A percentile compares a stretch with the other conserved stretches of the same genome.
Conservation (phyloP, 2,888 invertebrate species). For the Invenusta paracnida region DNA sequence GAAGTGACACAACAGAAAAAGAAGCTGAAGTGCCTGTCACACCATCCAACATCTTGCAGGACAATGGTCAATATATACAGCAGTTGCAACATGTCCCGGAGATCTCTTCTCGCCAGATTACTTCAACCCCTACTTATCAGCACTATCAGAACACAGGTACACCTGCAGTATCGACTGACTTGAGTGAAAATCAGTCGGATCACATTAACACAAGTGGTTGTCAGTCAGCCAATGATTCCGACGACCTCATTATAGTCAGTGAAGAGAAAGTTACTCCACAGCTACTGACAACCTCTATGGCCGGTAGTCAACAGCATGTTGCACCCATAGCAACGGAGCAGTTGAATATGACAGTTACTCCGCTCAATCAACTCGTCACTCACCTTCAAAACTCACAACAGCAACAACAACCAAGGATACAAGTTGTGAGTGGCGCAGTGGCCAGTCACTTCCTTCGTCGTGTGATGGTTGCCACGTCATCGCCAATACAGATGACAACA, state of each 20-base stretch:
- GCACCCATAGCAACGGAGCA: neutral
- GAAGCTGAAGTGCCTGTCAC: no score
- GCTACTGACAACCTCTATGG: no score
- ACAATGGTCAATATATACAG: no score
- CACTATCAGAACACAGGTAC: no score
- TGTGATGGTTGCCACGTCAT: neutral
- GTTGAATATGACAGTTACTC: neutral
- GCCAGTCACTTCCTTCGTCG: neutral
- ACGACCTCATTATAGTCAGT: conserved; percentile 6
- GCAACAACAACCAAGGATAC: neutral
- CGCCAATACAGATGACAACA: neutral
- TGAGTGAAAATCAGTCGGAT: no score
- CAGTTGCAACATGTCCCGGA: no score
- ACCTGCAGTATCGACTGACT: no score
- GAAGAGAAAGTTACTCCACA: neutral
- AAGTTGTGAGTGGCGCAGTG: neutral
- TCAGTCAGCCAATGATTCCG: neutral
- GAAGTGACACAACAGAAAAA: no score
- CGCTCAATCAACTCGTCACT: neutral
- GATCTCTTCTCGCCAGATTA: no score
- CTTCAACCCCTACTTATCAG: no score
- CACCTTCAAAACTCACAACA: neutral
- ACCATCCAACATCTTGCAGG: no score
- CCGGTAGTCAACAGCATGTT: neutral
- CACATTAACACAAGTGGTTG: no score